Conservation (phyloP, 2,797 vertebrate species). For the Microctenopoma lineatum region DNA sequence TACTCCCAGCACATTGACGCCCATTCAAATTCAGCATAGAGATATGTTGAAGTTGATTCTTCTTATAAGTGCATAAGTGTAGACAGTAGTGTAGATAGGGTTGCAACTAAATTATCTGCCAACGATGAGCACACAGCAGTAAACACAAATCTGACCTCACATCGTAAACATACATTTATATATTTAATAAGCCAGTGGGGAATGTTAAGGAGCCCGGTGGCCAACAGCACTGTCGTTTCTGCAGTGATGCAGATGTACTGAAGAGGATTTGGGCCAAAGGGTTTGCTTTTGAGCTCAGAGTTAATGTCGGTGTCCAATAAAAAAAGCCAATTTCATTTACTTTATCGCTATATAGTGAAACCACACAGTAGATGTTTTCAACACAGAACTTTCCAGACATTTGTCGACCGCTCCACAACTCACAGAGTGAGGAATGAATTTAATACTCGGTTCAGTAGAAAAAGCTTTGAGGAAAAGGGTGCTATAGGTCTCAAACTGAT, state of each 20-base stretch:
- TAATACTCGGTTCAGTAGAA: not conserved
- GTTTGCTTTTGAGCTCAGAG: not conserved
- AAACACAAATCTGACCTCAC: conserved; percentile 22
- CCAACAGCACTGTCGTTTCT: not conserved
- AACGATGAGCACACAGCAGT: not conserved
- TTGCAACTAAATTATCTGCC: not conserved
- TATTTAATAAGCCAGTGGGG: not conserved
- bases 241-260: not conserved
- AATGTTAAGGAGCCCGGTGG: not conserved
- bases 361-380: not conserved
- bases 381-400: not conserved
- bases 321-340: not conserved
- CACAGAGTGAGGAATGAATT: conserved; percentile 16
- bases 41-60: not conserved
- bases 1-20: not conserved
- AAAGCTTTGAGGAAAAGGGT: not conserved
- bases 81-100: not conserved
- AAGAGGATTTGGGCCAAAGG: not conserved
- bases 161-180: conserved; percentile 37
- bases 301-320: not conserved
- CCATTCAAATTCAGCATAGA: not conserved
- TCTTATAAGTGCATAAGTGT: not conserved
- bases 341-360: conserved; percentile 1
- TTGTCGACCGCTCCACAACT: not conserved
- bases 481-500: not conserved